A percentile compares a stretch with the other conserved stretches of the same genome.
These are phyloP conservation scores for Caenorhabditis sulstoni DNA, from an alignment of 2,888 invertebrate species.

Conservation along the genomic window DNA sequence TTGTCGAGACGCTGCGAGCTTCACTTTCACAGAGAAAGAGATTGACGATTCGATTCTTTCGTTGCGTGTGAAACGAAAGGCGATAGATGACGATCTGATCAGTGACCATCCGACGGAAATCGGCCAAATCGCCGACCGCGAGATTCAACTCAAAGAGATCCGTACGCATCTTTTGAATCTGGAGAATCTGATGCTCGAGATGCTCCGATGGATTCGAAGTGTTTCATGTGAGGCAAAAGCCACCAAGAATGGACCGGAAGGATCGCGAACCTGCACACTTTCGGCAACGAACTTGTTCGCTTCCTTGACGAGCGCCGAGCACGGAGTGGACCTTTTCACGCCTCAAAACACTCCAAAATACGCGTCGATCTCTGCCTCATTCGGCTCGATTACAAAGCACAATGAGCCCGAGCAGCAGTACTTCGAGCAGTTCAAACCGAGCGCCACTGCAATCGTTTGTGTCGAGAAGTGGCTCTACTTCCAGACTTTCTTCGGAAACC, in stretches of 20 bases:
- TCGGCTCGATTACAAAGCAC: conserved; percentile 24
- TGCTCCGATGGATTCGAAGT: conserved; percentile 58
- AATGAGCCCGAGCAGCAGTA: conserved; percentile 48
- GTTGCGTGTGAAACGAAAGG: conserved; percentile 29
- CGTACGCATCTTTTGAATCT: conserved; percentile 17
- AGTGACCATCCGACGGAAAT: too few species aligned
- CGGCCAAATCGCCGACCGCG: neutral
- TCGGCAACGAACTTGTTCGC: conserved; percentile 28
- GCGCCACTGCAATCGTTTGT: conserved; percentile 67
- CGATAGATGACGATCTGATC: neutral
- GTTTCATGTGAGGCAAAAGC: conserved; percentile 29
- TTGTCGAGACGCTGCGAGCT: conserved; percentile 74
- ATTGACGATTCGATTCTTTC: conserved; percentile 60
- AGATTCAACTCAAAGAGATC: conserved; percentile 23
- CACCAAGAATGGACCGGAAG: conserved; percentile 21
- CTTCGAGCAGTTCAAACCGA: conserved; percentile 57
- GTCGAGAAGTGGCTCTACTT: conserved; percentile 78
- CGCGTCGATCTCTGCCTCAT: conserved; percentile 26
- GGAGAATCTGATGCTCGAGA: conserved; percentile 40
- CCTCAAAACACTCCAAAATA: conserved; percentile 38
- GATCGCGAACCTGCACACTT: conserved; percentile 39
- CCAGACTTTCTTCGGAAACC: conserved; percentile 64
- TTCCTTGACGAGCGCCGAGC: conserved; percentile 37
- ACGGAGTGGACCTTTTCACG: conserved; percentile 52
- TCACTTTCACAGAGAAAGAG: conserved; percentile 75